A percentile compares a stretch with the other conserved stretches of the same genome.
phyloP scores from a whole-genome alignment of 2,797 vertebrate species.

The Vespertilio murinus region DNA sequence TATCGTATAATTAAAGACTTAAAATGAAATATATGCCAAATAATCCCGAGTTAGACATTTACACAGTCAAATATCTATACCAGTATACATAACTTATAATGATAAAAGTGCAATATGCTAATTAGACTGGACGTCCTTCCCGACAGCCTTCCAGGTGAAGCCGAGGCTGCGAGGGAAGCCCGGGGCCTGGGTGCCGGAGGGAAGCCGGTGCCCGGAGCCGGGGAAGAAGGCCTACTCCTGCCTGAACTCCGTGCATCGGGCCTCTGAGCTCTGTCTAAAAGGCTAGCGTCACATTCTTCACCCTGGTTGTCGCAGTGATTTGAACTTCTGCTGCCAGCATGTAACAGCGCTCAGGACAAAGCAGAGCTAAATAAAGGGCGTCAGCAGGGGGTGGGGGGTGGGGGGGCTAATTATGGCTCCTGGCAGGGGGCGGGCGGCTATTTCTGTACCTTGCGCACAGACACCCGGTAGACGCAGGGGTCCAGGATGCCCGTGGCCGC shows the following conservation, averaged over 20 bases:
- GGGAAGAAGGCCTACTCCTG: too few species aligned
- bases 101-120: too few species aligned
- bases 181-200: too few species aligned
- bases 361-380: conserved; percentile 43
- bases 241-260: too few species aligned
- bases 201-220: too few species aligned
- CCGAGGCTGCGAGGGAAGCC: too few species aligned
- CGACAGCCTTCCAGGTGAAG: too few species aligned
- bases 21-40: conserved; percentile 30
- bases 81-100: too few species aligned
- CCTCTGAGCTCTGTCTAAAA: too few species aligned
- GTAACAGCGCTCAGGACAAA: background rate
- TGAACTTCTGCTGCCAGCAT: background rate
- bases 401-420: conserved; percentile 30
- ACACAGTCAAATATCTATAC: background rate
- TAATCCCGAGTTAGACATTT: background rate
- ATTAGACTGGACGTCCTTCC: too few species aligned
- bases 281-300: background rate
- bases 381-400: background rate
- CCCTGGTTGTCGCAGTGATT: background rate
- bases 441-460: conserved; percentile 93
- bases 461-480: conserved; percentile 94
- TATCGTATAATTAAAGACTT: conserved; percentile 20
- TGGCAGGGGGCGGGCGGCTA: background rate
- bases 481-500: conserved; percentile 93